Evolutionary conservation across 1,140 invertebrate species (phyloP).

Genomic region (Nixonia krombeini): DNA sequence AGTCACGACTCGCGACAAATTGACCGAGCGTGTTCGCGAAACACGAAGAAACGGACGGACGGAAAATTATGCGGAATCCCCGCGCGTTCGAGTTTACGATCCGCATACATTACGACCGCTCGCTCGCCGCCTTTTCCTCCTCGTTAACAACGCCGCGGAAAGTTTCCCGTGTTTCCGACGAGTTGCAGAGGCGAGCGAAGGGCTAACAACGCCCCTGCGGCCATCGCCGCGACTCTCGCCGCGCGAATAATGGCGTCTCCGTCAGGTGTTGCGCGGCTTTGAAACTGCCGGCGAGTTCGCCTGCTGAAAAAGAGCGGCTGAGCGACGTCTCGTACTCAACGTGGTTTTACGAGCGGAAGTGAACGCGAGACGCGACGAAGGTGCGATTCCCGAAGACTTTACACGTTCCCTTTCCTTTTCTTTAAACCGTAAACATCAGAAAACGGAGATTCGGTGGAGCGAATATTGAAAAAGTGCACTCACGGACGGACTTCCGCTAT

Average conservation of each 20-base stretch:
- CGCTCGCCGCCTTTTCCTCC: slow-evolving; percentile 24
- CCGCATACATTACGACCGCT: slow-evolving; percentile 41
- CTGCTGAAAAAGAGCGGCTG: no score
- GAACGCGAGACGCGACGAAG: neutral
- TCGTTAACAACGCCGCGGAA: slow-evolving; percentile 22
- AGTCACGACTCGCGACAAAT: slow-evolving; percentile 62
- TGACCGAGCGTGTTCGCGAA: slow-evolving; percentile 57
- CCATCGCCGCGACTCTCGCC: neutral
- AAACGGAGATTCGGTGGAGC: no score
- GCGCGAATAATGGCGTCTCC: neutral
- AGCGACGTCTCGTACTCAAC: no score
- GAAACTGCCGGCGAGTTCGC: no score
- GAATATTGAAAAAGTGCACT: no score
- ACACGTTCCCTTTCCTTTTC: no score
- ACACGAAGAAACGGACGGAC: slow-evolving; percentile 39
- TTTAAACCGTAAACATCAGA: no score
- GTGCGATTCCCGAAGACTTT: no score
- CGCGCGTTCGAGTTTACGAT: slow-evolving; percentile 50
- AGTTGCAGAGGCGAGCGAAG: neutral
- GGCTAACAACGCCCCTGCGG: slow-evolving; percentile 1
- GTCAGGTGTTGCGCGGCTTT: neutral
- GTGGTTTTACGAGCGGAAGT: no score
- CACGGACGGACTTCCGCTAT: no score
- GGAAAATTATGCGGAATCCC: slow-evolving; percentile 57
- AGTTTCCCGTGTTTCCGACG: slow-evolving; percentile 9